Conservation (phyloP, 2,888 invertebrate species). For the Catocala nupta region DNA sequence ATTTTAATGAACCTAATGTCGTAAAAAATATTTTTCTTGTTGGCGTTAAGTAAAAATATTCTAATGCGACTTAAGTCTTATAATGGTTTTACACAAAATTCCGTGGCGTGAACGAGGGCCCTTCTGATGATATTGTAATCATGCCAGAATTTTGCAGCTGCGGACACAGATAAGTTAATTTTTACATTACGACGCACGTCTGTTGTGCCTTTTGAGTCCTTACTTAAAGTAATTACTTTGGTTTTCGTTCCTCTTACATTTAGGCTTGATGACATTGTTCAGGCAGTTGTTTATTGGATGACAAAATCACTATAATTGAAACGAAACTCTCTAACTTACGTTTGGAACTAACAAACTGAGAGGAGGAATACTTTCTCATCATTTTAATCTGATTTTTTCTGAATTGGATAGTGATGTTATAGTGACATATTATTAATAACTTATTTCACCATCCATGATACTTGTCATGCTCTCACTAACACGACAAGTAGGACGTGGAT, state of each 20-base stretch:
- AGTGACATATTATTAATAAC: too few relatives aligned
- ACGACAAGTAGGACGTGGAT: too few relatives aligned
- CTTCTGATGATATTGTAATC: conserved; percentile 22
- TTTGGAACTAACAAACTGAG: too few relatives aligned
- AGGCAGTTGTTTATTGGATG: too few relatives aligned
- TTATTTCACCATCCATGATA: too few relatives aligned
- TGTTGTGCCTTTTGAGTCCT: neutral
- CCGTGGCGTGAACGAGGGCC: conserved; percentile 17
- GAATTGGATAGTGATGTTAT: too few relatives aligned
- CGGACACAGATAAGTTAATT: conserved; percentile 8
- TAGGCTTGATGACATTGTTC: neutral
- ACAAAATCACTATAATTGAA: too few relatives aligned
- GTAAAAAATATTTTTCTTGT: conserved; percentile 43
- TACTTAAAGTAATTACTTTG: conserved; percentile 4
- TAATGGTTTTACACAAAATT: conserved; percentile 37
- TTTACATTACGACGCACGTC: neutral
- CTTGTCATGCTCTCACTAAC: too few relatives aligned
- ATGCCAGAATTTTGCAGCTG: conserved; percentile 21
- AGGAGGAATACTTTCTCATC: too few relatives aligned
- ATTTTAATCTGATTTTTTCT: too few relatives aligned
- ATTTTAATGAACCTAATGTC: conserved; percentile 45
- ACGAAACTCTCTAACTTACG: too few relatives aligned
- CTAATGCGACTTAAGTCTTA: conserved; percentile 25
- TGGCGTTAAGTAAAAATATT: conserved; percentile 30
- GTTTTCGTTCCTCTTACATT: neutral